Percentiles rank a stretch among this genome's conserved stretches.
These are phyloP conservation scores for Penelope pileata DNA, from an alignment of 2,113 vertebrate species.

Conservation along the genomic window DNA sequence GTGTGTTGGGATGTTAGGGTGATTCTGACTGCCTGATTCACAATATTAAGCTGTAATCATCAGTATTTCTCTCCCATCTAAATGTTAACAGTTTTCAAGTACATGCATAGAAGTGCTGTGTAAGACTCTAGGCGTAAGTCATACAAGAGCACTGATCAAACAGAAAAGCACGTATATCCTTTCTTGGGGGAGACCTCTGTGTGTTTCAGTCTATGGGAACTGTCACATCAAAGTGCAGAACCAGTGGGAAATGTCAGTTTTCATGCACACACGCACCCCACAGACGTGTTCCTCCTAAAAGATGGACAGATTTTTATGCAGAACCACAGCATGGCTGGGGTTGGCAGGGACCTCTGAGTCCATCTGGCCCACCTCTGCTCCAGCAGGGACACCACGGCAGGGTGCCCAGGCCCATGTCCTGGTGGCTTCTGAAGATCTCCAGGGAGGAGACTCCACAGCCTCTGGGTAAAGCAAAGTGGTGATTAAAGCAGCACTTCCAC, in stretches of 20 bases:
- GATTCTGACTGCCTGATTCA: not conserved
- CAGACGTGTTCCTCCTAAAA: not conserved
- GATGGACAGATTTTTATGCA: not conserved
- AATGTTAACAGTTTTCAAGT: not conserved
- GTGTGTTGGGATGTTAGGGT: not conserved
- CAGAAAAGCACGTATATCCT: accelerated
- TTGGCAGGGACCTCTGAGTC: too few species aligned
- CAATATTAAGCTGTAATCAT: not conserved
- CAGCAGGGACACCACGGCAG: too few species aligned
- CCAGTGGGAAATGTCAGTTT: not conserved
- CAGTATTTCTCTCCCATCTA: not conserved
- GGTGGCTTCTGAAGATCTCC: not conserved
- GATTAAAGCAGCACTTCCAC: not conserved
- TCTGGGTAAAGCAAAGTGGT: not conserved
- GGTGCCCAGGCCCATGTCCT: too few species aligned
- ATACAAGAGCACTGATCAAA: not conserved
- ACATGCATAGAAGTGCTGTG: not conserved
- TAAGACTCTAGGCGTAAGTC: not conserved
- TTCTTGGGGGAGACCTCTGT: not conserved
- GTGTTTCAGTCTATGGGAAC: not conserved
- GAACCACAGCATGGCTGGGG: too few species aligned
- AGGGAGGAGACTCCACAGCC: not conserved
- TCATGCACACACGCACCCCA: not conserved
- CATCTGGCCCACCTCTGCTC: too few species aligned
- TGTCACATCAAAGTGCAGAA: not conserved